A percentile compares a stretch with the other conserved stretches of the same genome.
Evolutionary conservation across 2,888 invertebrate genomes (phyloP).

Genomic region (Plutella xylostella): DNA sequence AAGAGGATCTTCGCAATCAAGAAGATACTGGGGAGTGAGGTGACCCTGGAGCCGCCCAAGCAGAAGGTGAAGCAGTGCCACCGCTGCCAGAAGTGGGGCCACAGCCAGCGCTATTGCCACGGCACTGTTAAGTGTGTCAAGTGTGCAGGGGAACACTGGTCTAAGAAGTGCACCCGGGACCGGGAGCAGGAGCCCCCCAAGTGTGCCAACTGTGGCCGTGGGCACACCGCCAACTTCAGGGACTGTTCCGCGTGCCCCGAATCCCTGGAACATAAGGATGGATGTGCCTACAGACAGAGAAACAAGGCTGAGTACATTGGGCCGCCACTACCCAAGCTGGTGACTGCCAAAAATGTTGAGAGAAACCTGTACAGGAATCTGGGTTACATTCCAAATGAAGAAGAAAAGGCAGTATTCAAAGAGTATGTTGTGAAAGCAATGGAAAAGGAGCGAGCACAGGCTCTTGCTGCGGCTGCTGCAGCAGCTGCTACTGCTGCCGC

Average conservation of each 20-base stretch:
- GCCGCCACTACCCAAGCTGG: neutral
- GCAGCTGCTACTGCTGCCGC: no score
- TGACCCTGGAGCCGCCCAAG: conserved; percentile 37
- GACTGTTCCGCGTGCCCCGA: conserved; percentile 29
- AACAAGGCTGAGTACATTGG: neutral
- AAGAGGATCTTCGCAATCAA: conserved; percentile 27
- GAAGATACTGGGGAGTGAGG: conserved; percentile 28
- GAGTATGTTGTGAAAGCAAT: no score
- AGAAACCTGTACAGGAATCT: neutral
- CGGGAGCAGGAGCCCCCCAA: conserved; percentile 26
- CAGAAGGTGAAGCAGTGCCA: conserved; percentile 39
- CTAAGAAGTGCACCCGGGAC: conserved; percentile 32
- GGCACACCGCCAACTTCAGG: conserved; percentile 39
- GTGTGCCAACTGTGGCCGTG: conserved; percentile 41
- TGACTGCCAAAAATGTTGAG: conserved; percentile 9
- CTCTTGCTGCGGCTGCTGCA: no score
- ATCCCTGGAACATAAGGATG: conserved; percentile 20
- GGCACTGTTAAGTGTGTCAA: conserved; percentile 42
- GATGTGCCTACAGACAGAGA: conserved; percentile 8
- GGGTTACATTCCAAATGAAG: neutral
- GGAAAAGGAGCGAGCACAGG: no score
- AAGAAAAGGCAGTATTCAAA: no score
- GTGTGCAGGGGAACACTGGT: conserved; percentile 41
- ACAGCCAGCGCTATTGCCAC: conserved; percentile 43
- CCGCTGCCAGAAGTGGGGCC: conserved; percentile 53